Conservation (phyloP, 2,113 vertebrate species). For the Steatornis caripensis region DNA sequence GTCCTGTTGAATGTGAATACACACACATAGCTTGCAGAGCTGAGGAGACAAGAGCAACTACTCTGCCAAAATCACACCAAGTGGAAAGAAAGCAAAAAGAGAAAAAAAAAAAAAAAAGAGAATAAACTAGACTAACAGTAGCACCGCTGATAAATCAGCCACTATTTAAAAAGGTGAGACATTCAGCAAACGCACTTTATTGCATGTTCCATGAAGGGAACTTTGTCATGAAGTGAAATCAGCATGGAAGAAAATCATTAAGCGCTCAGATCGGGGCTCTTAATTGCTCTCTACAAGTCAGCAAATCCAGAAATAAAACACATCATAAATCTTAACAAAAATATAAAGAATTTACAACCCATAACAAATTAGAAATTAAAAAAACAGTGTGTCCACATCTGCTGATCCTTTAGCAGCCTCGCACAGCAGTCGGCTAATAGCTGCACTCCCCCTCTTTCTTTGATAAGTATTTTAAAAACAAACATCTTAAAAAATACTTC, state of each 20-base stretch:
- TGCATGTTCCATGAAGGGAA: background rate
- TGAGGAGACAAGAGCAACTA: background rate
- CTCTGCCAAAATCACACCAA: background rate
- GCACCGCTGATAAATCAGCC: background rate
- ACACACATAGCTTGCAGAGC: background rate
- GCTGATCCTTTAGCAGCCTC: background rate
- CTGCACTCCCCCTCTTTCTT: background rate
- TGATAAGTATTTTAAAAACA: slow-evolving; percentile 39
- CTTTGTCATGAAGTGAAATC: background rate
- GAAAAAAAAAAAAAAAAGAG: background rate
- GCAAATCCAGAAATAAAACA: slow-evolving; percentile 42
- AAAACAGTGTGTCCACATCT: background rate
- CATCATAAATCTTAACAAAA: slow-evolving; percentile 33
- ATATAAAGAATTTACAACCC: background rate
- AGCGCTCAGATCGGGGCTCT: background rate
- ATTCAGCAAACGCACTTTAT: background rate
- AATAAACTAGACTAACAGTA: background rate
- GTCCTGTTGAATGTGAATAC: background rate
- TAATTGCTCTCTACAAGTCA: slow-evolving; percentile 7
- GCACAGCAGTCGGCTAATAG: background rate
- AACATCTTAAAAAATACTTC: slow-evolving; percentile 36
- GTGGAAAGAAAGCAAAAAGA: background rate
- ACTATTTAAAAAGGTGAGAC: background rate
- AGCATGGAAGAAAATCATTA: slow-evolving; percentile 33
- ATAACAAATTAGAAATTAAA: background rate